These are phyloP conservation scores for Alcedo quadribrachys DNA, from an alignment of 2,797 vertebrate species.

Conservation along the genomic window DNA sequence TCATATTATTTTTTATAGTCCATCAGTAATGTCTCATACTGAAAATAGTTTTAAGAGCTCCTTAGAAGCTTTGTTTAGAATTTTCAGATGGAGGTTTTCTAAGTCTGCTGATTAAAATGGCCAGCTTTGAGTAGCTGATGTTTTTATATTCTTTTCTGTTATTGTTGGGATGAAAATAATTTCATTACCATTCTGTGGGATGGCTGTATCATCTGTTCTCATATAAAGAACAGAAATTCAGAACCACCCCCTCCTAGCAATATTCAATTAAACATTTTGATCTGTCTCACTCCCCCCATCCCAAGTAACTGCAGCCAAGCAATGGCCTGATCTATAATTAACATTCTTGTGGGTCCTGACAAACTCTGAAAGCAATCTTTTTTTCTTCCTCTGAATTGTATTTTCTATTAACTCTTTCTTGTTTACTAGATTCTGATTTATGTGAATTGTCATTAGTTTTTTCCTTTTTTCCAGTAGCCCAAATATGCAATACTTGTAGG, in stretches of 20 bases:
- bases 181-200: constrained; percentile 46
- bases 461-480: background rate
- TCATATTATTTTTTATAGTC: background rate
- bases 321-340: constrained; percentile 30
- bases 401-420: background rate
- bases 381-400: background rate
- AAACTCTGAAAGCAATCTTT: background rate
- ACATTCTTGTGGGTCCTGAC: constrained; percentile 10
- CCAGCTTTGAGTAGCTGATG: constrained; percentile 14
- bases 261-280: constrained; percentile 61
- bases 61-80: constrained; percentile 2
- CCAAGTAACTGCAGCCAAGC: background rate
- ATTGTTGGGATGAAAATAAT: background rate
- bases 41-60: background rate
- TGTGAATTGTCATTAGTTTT: background rate
- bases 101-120: constrained; percentile 9
- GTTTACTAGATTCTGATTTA: background rate
- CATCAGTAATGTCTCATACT: background rate
- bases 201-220: constrained; percentile 55
- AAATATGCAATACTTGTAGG: background rate
- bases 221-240: constrained; percentile 48
- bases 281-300: background rate
- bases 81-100: constrained; percentile 23
- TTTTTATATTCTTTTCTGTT: constrained; percentile 2
- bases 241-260: constrained; percentile 35